Evolutionary conservation across 2,888 invertebrate species (phyloP).

Genomic region (Torymus auratus): DNA sequence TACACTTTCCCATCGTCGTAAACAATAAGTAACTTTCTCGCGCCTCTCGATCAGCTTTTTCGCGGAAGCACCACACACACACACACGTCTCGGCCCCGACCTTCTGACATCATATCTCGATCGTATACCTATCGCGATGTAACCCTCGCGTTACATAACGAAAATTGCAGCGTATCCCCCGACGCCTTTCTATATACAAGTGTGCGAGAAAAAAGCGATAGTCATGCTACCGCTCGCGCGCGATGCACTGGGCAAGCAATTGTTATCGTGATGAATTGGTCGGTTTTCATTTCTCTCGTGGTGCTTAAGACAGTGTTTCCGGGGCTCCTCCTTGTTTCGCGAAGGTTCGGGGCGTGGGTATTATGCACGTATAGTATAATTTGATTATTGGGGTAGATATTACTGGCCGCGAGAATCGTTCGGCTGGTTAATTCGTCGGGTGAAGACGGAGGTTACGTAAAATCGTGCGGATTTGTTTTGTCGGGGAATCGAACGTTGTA

Average conservation of each 20-base stretch:
- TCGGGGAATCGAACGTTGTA: no score
- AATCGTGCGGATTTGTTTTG: no score
- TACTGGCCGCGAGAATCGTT: neutral
- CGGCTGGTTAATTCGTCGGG: no score
- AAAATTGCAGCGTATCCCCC: no score
- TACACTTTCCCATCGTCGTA: conserved; percentile 43
- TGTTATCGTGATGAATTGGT: conserved; percentile 32
- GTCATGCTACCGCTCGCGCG: neutral
- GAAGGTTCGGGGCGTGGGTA: no score
- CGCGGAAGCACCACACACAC: conserved; percentile 60
- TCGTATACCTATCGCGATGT: no score
- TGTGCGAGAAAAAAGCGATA: neutral
- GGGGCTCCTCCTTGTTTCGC: no score
- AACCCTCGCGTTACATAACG: no score
- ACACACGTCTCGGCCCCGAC: conserved; percentile 35
- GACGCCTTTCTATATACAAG: no score
- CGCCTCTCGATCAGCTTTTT: conserved; percentile 55
- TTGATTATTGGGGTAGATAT: conserved; percentile 23
- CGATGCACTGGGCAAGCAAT: neutral
- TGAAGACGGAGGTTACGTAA: no score
- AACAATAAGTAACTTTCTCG: conserved; percentile 60
- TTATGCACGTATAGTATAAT: neutral
- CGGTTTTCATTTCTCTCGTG: conserved; percentile 20
- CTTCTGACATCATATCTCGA: conserved; percentile 60
- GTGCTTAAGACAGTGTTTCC: neutral